phyloP scores from a whole-genome alignment of 2,888 invertebrate genomes.

The Urechis unicinctus region DNA sequence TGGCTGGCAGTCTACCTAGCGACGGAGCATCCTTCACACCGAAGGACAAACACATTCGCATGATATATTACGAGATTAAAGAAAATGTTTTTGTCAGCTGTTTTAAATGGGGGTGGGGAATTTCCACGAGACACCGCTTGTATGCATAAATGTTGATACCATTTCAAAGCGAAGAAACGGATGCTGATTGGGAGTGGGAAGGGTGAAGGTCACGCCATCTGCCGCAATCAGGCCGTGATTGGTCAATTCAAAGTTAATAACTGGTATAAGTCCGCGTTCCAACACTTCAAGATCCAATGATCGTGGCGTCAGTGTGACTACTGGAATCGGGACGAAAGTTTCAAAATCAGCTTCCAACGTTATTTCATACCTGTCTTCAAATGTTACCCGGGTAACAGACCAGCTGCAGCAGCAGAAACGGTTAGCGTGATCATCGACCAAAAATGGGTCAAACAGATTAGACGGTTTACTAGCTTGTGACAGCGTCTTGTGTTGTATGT shows the following conservation, averaged over 20 bases:
- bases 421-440: too few species aligned
- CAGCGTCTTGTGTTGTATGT: too few species aligned
- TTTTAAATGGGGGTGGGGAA: too few species aligned
- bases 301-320: slow-evolving; percentile 22
- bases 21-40: too few species aligned
- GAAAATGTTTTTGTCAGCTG: too few species aligned
- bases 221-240: slow-evolving; percentile 31
- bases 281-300: slow-evolving; percentile 11
- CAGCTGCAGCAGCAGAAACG: slow-evolving; percentile 14
- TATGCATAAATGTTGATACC: too few species aligned
- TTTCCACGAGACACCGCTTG: too few species aligned
- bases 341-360: slow-evolving; percentile 28
- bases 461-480: too few species aligned
- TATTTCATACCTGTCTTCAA: slow-evolving; percentile 27
- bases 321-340: slow-evolving; percentile 29
- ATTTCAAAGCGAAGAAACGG: slow-evolving; percentile 22
- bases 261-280: slow-evolving; percentile 7
- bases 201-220: slow-evolving; percentile 19
- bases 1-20: slow-evolving; percentile 19
- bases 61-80: too few species aligned
- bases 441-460: too few species aligned
- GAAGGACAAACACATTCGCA: too few species aligned
- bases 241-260: slow-evolving; percentile 17
- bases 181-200: slow-evolving; percentile 19
- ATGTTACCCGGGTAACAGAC: slow-evolving; percentile 24